Percentiles rank a stretch among this genome's conserved stretches.
These are phyloP conservation scores for Triplophysa dalaica DNA, from an alignment of 2,113 vertebrate genomes.

Conservation along the genomic window DNA sequence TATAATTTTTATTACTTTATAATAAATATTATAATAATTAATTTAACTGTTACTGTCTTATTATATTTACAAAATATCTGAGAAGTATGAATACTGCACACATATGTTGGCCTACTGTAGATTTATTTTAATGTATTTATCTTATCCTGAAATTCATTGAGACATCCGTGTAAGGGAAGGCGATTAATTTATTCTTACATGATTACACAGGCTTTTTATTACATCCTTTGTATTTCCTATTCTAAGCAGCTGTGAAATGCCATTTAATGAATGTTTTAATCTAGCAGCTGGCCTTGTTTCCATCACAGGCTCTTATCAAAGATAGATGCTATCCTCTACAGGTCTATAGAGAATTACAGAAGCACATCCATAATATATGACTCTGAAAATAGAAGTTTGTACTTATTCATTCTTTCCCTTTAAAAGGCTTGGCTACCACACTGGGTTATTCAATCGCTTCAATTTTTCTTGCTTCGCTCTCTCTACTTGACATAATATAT, in stretches of 20 bases:
- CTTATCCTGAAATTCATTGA: neutral
- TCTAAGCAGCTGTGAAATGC: conserved; percentile 52
- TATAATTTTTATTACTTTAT: no score
- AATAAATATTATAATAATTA: no score
- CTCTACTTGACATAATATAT: conserved; percentile 40
- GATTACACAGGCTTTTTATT: conserved; percentile 32
- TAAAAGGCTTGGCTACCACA: conserved; percentile 40
- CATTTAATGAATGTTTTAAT: conserved; percentile 79
- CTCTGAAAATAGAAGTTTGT: conserved; percentile 74
- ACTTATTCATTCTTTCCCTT: conserved; percentile 71
- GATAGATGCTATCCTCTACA: conserved; percentile 67
- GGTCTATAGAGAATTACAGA: conserved; percentile 67
- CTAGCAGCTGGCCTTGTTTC: conserved; percentile 70
- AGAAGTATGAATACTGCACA: neutral
- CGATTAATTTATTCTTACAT: neutral
- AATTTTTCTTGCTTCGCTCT: conserved; percentile 30
- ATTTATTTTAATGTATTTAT: neutral
- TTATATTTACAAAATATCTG: neutral
- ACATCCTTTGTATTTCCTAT: conserved; percentile 19
- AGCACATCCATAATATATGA: conserved; percentile 76
- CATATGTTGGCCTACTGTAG: neutral
- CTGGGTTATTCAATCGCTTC: conserved; percentile 57
- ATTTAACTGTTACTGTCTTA: neutral
- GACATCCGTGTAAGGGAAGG: neutral
- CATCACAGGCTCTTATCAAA: conserved; percentile 74